Evolutionary conservation across 2,113 vertebrate genomes (phyloP).

Genomic region (Probosciger aterrimus): DNA sequence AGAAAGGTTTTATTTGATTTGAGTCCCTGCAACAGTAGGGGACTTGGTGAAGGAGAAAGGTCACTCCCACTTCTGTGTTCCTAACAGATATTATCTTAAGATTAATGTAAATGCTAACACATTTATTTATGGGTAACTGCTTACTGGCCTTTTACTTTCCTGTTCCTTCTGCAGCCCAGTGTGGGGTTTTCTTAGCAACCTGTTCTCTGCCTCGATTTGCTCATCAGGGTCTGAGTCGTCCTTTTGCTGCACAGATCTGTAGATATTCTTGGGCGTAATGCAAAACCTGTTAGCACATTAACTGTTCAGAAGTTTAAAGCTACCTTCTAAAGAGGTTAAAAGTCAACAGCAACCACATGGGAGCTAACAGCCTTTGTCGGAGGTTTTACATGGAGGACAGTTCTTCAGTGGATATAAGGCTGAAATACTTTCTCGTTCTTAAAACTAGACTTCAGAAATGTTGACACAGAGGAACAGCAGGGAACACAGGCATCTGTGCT

Average conservation of each 20-base stretch:
- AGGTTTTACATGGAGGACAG: neutral
- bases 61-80: neutral
- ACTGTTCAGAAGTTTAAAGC: neutral
- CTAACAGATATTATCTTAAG: neutral
- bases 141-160: neutral
- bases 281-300: neutral
- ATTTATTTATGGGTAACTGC: neutral
- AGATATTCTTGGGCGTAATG: neutral
- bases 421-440: neutral
- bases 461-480: neutral
- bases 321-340: neutral
- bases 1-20: neutral
- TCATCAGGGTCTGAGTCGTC: neutral
- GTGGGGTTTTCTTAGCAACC: neutral
- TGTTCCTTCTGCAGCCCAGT: neutral
- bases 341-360: neutral
- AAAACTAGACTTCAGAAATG: neutral
- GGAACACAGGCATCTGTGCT: neutral
- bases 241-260: neutral
- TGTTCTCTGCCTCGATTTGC: neutral
- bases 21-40: neutral
- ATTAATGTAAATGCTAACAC: neutral
- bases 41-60: neutral
- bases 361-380: neutral
- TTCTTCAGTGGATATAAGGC: neutral